Conservation (phyloP, 2,113 vertebrate species). For the Halcyon senegalensis region DNA sequence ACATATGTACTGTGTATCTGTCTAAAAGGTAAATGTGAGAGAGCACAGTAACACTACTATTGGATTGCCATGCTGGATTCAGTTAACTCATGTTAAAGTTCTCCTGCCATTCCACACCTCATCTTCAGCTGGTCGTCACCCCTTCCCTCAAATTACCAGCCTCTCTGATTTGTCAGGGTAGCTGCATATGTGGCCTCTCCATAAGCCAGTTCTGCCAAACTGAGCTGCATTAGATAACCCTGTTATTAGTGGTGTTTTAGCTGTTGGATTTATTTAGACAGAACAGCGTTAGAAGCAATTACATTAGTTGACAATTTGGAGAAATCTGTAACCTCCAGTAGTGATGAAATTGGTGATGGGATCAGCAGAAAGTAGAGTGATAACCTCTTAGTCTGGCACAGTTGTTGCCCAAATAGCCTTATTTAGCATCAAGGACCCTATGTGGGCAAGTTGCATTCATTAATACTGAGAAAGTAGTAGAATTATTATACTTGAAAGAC, state of each 20-base stretch:
- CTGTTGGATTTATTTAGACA: background rate
- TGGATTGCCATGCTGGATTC: background rate
- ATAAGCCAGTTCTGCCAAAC: background rate
- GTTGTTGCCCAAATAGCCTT: background rate
- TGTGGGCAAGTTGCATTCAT: accelerated
- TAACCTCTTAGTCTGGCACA: background rate
- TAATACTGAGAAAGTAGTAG: background rate
- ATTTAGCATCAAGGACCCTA: background rate
- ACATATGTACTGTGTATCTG: background rate
- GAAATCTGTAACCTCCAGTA: background rate
- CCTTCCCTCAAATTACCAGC: background rate
- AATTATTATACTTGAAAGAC: background rate
- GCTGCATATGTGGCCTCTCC: background rate
- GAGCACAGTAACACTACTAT: background rate
- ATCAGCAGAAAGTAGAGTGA: background rate
- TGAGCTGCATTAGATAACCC: background rate
- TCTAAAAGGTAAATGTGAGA: background rate
- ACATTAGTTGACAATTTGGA: background rate
- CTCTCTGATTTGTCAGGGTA: background rate
- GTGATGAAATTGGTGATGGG: background rate
- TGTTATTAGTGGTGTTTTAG: background rate
- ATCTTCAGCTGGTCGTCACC: background rate
- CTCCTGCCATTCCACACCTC: background rate
- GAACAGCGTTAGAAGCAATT: background rate
- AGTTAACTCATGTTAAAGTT: background rate